Base-by-base conservation (phyloP, 1,140 invertebrate genomes). In the Trichonephila inaurata region DNA sequence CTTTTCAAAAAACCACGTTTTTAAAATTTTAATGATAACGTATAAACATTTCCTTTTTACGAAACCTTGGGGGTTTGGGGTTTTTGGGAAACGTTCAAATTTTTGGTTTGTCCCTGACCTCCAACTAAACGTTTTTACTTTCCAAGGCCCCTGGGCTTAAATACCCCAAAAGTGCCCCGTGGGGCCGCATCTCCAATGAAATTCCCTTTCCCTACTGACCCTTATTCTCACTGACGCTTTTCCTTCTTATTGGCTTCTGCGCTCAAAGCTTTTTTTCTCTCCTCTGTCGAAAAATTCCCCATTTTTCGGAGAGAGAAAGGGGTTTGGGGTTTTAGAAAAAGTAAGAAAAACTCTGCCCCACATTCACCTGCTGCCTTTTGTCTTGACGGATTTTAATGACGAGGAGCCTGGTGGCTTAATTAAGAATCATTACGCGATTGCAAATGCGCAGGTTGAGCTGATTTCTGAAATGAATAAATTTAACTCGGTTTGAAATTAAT, bases 151-250 rank as follows among this genome's bases (percentile, higher is more conserved):
- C 72, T 14, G 5, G 5, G 44, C 77, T 91, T 91, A 91, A 91
- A 91, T 91, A 91, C 51, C 19, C 19, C 66, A 6, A 10, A 33
- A n/a, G n/a, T 21, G 21, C 28, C 21, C 28, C 10, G 88, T 44
- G 7, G 40, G 64, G 85, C n/a, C 28, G 58, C 21, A 89, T 33
- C 62, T 16, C 88, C 88, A 89, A 89, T 89, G 62, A 66, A 77
- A 69, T 28, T 24, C 58, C 58, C 28, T 77, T 89, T 91, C 40
- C 89, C 89, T 61, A 91, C 89, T 91, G 89, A 91, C 89, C 89
- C 60, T 91, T 24, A 91, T 91, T 91, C 40, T 7, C 19, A 33
- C n/a, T 44, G 28, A 19, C 66, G 6, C n/a, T 61, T 85, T 61
- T 60, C 58, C 83, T 28, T 77, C 72, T 77, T 77, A 77, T 77